Conservation (phyloP, 2,888 invertebrate genomes). For the Megalurothrips usitatus region DNA sequence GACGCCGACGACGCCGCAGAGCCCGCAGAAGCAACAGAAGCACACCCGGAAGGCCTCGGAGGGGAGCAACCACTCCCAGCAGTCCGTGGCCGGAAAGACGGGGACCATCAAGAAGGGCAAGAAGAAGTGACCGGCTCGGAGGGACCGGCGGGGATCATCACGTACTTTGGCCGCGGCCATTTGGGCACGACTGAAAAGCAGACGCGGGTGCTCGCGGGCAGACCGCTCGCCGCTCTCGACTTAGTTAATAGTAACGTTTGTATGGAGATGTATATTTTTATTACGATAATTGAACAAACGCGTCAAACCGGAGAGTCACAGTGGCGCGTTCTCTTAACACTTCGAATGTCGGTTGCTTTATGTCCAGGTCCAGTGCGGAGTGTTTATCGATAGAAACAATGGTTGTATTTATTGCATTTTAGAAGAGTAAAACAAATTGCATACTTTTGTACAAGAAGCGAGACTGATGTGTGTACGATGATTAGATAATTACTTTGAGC, state of each 20-base stretch:
- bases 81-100: neutral
- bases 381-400: neutral
- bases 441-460: neutral
- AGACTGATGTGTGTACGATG: no score
- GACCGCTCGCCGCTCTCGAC: neutral
- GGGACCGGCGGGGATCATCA: neutral
- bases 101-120: constrained; percentile 14
- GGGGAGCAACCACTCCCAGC: neutral
- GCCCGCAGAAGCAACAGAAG: neutral
- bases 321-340: neutral
- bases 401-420: constrained; percentile 2
- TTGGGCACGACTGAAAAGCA: neutral
- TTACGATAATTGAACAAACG: neutral
- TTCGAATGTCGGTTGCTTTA: neutral
- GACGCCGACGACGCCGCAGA: neutral
- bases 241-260: neutral
- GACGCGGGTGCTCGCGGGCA: neutral
- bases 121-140: neutral
- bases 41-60: neutral
- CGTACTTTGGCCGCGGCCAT: neutral
- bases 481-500: neutral
- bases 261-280: constrained; percentile 8
- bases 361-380: neutral
- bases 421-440: neutral
- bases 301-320: neutral